These are phyloP conservation scores for Sebastes steindachneri DNA, from an alignment of 2,797 vertebrate species.

Conservation along the genomic window DNA sequence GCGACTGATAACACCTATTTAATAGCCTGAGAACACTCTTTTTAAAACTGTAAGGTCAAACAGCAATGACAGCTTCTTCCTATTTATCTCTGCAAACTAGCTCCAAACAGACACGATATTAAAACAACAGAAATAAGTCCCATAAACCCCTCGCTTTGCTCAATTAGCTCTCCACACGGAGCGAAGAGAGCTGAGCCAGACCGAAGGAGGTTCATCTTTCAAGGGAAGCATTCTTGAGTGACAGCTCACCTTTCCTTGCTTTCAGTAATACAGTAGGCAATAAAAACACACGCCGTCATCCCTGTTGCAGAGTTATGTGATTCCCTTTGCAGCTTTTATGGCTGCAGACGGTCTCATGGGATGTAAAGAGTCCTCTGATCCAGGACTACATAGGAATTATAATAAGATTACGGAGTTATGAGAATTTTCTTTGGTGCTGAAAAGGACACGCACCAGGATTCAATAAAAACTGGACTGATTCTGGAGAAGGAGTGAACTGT, in stretches of 20 bases:
- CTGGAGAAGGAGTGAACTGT: neutral
- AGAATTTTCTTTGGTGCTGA: constrained; percentile 7
- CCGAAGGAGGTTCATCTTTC: constrained; percentile 46
- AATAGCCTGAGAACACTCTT: too few relatives aligned
- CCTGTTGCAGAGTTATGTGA: constrained; percentile 37
- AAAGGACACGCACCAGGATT: constrained; percentile 6
- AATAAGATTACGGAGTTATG: constrained; percentile 14
- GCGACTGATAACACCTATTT: too few relatives aligned
- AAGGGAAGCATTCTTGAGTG: constrained; percentile 72
- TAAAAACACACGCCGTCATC: constrained; percentile 49
- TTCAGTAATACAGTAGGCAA: constrained; percentile 56
- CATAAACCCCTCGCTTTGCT: constrained; percentile 20
- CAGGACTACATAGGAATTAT: constrained; percentile 20
- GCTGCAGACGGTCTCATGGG: constrained; percentile 16
- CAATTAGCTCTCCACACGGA: constrained; percentile 12
- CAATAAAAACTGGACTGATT: constrained; percentile 4
- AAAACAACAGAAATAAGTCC: neutral
- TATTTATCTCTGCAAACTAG: neutral
- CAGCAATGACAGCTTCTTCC: neutral
- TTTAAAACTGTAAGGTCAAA: neutral
- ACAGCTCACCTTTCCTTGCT: constrained; percentile 65
- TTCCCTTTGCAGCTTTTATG: constrained; percentile 20
- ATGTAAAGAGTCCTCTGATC: constrained; percentile 33
- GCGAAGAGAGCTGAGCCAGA: constrained; percentile 1
- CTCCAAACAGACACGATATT: neutral